Base-by-base conservation (phyloP, 2,113 vertebrate species). In the Asarcornis scutulata region DNA sequence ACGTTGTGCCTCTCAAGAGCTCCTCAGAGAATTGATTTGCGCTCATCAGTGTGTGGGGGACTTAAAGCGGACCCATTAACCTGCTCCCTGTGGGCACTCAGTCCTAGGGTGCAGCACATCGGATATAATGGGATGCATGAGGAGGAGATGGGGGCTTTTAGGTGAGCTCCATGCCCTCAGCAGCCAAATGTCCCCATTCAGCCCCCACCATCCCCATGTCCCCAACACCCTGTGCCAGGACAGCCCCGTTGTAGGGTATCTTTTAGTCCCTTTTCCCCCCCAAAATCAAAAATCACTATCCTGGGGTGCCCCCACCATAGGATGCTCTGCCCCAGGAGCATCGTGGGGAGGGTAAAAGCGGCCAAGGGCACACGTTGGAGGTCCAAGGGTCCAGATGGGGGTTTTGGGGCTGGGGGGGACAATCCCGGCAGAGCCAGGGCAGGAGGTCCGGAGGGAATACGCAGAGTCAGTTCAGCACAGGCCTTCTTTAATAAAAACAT, bases 401-500 rank as follows among this genome's bases (percentile, higher is more conserved):
- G 67, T 88, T 66, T 88, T 3, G 4, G 76, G 82, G 53, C 9
- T 23, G 25, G 38, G 2, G 79, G 74, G 79, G 55, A 3, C 55
- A 40, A 64, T 7, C 55, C 46, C 2, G 1, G 76, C 72, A 15
- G 13, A 4, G 85, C 71, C 16, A 29, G 8, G 84, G 34, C 50
- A 89, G 90, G 71, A 9, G 38, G 38, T 83, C 93, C 63, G 5
- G 31, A 77, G 94, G 94, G 93, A 93, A 71, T 25, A 60, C 22
- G 15, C 1, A 2, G 82, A 94, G 95, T 59, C 77, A 44, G 82
- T 18, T 88, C 94, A 83, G 78, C 68, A 52, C 91, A 93, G 94
- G 80, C 21, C 90, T 79, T 95, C 97, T 97, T 97, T 97, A 97
- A 96, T 96, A 95, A 97, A 98, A 97, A 94, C 97, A 97, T 97